Conservation (phyloP, 2,113 vertebrate genomes). For the Plecotus auritus region DNA sequence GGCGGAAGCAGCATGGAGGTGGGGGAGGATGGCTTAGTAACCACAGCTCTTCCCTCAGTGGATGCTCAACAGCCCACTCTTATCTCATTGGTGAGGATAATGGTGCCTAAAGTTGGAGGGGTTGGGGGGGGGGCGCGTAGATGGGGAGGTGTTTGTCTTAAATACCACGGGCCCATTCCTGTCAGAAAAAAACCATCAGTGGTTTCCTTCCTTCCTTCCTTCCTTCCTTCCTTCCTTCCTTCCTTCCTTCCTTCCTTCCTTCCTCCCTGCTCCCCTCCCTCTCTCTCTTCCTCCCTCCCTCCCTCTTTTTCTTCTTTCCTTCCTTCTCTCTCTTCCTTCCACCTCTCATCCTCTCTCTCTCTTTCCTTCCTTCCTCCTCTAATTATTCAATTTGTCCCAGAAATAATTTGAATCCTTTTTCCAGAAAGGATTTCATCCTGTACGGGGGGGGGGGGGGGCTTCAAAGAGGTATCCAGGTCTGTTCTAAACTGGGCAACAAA, state of each 20-base stretch:
- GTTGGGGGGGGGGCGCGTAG: rapidly evolving
- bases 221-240: too few species aligned
- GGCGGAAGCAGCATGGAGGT: background rate
- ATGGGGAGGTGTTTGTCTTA: background rate
- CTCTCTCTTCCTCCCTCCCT: too few species aligned
- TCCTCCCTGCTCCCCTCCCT: too few species aligned
- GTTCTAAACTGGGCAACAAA: background rate
- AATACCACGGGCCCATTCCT: background rate
- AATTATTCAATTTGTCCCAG: background rate
- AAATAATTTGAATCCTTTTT: background rate
- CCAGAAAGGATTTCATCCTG: background rate
- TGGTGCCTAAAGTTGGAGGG: background rate
- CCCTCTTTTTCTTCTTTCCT: too few species aligned
- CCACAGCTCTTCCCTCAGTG: background rate
- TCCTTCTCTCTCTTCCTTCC: too few species aligned
- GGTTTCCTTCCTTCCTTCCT: too few species aligned
- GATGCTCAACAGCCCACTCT: background rate
- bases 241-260: background rate
- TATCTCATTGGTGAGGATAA: background rate
- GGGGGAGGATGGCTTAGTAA: background rate
- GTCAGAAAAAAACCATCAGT: background rate
- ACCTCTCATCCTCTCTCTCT: background rate
- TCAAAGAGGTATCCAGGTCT: background rate
- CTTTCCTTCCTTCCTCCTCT: background rate
- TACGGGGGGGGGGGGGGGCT: background rate